A percentile compares a stretch with the other conserved stretches of the same genome.
Evolutionary conservation across 2,113 vertebrate genomes (phyloP).

Genomic region (Dicrurus megarhynchus): DNA sequence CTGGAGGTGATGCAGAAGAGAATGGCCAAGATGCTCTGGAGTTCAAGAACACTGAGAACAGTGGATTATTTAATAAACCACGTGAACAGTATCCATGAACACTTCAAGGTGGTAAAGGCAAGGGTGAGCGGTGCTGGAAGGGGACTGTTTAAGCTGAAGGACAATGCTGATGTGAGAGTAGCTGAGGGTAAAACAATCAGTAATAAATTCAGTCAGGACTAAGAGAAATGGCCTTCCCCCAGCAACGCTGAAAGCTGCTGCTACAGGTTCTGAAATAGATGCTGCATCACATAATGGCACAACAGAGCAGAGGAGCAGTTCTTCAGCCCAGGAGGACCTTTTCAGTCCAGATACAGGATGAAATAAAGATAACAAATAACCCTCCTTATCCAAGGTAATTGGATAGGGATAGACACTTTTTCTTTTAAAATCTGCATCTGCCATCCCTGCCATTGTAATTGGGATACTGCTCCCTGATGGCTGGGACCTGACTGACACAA

Average conservation of each 20-base stretch:
- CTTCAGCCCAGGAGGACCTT: background rate
- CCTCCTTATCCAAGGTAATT: background rate
- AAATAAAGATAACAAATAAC: background rate
- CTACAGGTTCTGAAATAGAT: background rate
- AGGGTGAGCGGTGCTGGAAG: background rate
- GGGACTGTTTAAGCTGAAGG: background rate
- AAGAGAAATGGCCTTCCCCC: background rate
- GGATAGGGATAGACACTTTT: background rate
- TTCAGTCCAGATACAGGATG: background rate
- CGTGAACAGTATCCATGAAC: background rate
- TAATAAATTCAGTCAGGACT: background rate
- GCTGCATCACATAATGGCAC: background rate
- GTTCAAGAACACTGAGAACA: background rate
- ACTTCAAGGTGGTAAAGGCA: background rate
- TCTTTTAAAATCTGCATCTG: background rate
- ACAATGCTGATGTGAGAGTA: background rate
- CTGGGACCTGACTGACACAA: background rate
- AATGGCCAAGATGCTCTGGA: background rate
- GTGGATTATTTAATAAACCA: background rate
- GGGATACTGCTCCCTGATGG: background rate
- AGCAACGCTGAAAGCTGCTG: background rate
- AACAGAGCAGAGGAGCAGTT: background rate
- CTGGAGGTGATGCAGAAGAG: background rate
- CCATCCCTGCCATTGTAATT: background rate
- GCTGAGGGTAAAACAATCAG: background rate